Evolutionary conservation across 2,113 vertebrate species (phyloP), one percentile per base, ranked within the genome.

Genomic region (Empidonax alnorum): DNA sequence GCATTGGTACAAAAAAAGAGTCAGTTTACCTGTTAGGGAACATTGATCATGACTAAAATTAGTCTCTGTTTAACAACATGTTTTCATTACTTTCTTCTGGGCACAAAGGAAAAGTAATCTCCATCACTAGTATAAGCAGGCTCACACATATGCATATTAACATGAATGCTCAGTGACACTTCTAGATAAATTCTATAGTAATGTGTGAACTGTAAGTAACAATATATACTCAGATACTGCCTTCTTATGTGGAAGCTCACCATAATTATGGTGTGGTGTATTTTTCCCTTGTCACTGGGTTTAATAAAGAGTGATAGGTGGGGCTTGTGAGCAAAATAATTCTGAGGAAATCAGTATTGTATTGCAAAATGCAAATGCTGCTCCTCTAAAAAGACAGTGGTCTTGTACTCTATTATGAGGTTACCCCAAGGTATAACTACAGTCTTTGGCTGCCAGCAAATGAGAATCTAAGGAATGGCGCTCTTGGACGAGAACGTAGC

Each of bases 121-220:
- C 44, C 9, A 18, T 65, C 35, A 35, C 25, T 39, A 14, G 10
- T 15, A 5, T 21, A 6, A 55, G 58, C 47, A 72, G 52, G 22
- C 11, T 20, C 30, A 30, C 42, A 35, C 6, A 2, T 2, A 12
- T 1, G 4, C 1, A 1, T 50, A 35, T 68, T 62, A 27, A 31
- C 9, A 1, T 12, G 8, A 18, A 18, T 31, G 24, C 47, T 62
- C 19, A 53, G 28, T 13, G 58, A 30, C 28, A 39, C 17, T n/a
- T 87, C 35, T 33, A 37, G 59, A 9, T 59, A 41, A 79, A 77
- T 25, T 8, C 53, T 59, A 0, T 4, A 41, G 53, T 31, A 37
- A 42, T 42, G 13, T 31, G 30, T 37, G 49, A 79, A 41, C 31
- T 75, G 5, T 63, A 65, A 46, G 21, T 71, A 39, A n/a, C 12